Conservation (phyloP, 1,140 invertebrate species). For the Brachionus paranguensis region DNA sequence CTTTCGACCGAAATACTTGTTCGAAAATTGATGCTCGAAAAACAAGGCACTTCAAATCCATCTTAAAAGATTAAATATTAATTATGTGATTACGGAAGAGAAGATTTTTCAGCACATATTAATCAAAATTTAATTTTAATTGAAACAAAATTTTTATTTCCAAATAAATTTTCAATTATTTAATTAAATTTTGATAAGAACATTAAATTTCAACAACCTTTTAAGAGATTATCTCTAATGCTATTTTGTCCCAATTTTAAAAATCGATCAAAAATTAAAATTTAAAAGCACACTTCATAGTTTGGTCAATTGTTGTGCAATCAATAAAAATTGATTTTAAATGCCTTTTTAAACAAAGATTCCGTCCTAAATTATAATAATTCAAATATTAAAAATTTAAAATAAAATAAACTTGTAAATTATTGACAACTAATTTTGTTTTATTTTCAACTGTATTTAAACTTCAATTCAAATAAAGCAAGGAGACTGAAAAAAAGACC, state of each 20-base stretch:
- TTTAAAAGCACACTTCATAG: not conserved
- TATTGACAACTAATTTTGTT: too few species aligned
- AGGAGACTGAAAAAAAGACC: too few species aligned
- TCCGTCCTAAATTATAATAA: too few species aligned
- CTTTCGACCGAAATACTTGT: not conserved
- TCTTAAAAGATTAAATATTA: conserved; percentile 25
- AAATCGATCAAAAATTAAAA: not conserved
- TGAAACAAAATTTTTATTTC: not conserved
- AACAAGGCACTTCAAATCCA: not conserved
- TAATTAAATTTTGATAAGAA: not conserved
- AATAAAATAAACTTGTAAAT: too few species aligned
- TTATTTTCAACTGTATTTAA: too few species aligned
- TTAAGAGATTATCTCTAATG: not conserved
- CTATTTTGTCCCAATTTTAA: not conserved
- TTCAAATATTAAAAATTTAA: too few species aligned
- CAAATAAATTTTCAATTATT: not conserved
- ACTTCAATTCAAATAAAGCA: too few species aligned
- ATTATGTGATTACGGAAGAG: conserved; percentile 4
- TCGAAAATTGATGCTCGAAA: not conserved
- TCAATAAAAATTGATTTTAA: too few species aligned
- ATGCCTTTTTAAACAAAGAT: too few species aligned
- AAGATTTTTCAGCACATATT: not conserved
- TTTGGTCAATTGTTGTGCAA: not conserved
- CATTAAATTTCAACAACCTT: not conserved
- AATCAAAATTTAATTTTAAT: not conserved